Evolutionary conservation across 1,140 invertebrate species (phyloP).

Genomic region (Macrocentrus cingulum): DNA sequence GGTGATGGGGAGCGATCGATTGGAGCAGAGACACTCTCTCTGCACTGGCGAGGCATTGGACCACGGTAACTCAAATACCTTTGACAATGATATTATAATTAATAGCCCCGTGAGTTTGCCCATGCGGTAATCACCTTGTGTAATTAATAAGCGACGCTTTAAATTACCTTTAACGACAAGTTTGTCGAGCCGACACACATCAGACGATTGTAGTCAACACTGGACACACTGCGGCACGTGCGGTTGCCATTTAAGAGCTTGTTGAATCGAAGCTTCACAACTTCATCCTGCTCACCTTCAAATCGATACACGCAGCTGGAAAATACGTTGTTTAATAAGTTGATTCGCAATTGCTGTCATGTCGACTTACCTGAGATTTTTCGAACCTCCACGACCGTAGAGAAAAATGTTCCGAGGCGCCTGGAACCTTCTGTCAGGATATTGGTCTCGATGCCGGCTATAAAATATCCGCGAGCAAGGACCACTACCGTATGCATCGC

Average conservation of each 20-base stretch:
- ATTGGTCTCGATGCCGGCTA: constrained; percentile 62
- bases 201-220: constrained; percentile 69
- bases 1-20: constrained; percentile 67
- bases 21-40: constrained; percentile 73
- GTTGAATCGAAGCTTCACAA: constrained; percentile 69
- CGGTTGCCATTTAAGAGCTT: constrained; percentile 68
- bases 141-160: neutral
- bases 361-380: constrained; percentile 71
- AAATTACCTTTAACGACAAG: constrained; percentile 52
- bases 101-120: neutral
- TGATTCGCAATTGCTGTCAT: neutral
- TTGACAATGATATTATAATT: constrained; percentile 4
- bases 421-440: constrained; percentile 64
- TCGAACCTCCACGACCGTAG: constrained; percentile 79
- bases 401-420: constrained; percentile 81
- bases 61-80: constrained; percentile 75
- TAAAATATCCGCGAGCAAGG: constrained; percentile 71
- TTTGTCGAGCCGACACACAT: constrained; percentile 63
- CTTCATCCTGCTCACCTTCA: constrained; percentile 76
- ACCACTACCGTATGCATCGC: constrained; percentile 70
- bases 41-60: constrained; percentile 65
- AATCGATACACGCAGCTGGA: constrained; percentile 82
- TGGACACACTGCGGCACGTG: constrained; percentile 65
- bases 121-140: neutral
- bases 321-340: constrained; percentile 34